Conservation (phyloP, 2,797 vertebrate genomes). For the Dendrocincla tyrannina region DNA sequence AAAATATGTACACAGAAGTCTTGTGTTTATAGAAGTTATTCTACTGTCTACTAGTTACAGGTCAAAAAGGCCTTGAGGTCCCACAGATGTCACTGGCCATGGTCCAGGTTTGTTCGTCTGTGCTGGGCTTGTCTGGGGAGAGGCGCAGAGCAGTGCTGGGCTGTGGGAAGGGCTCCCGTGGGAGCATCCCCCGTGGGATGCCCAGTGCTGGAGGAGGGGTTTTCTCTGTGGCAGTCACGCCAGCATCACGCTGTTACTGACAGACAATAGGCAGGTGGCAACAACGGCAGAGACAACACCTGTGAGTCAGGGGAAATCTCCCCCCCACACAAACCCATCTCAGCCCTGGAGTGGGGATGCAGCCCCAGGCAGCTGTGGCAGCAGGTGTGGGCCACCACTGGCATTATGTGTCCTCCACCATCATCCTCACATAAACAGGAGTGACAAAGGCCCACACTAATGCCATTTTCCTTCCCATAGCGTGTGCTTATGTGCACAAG, state of each 20-base stretch:
- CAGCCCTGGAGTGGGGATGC: fast-evolving
- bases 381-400: neutral
- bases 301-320: neutral
- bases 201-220: neutral
- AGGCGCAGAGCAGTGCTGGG: neutral
- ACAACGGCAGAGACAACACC: neutral
- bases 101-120: neutral
- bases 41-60: neutral
- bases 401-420: neutral
- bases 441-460: fast-evolving
- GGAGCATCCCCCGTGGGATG: fast-evolving
- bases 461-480: neutral
- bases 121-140: neutral
- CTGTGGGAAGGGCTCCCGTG: neutral
- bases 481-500: neutral
- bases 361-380: slow-evolving; percentile 17
- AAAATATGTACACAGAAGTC: slow-evolving; percentile 6
- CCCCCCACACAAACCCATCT: neutral
- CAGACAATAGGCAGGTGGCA: neutral
- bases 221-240: neutral
- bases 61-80: neutral
- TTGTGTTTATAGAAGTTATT: neutral
- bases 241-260: fast-evolving
- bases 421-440: neutral
- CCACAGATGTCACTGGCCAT: neutral